phyloP scores from a whole-genome alignment of 1,140 invertebrate species.

The Melitaea cinxia region DNA sequence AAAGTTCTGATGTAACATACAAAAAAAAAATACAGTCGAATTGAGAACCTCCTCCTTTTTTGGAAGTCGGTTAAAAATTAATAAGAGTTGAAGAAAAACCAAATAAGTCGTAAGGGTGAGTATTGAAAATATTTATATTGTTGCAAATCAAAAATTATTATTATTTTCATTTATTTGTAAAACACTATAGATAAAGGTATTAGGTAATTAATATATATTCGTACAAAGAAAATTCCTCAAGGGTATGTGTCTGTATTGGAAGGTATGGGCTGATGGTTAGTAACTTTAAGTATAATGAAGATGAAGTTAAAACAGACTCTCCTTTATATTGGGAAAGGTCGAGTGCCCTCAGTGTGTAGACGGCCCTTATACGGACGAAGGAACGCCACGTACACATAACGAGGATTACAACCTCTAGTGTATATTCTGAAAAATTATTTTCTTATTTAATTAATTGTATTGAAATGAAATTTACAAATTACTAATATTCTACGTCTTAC shows the following conservation, averaged over 20 bases:
- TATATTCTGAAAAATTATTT: neutral
- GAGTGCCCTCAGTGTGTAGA: slow-evolving; percentile 64
- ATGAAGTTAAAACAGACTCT: slow-evolving; percentile 72
- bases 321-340: slow-evolving; percentile 75
- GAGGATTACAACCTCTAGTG: neutral
- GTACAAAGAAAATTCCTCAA: neutral
- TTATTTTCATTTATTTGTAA: too few species aligned
- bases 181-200: too few species aligned
- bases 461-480: neutral
- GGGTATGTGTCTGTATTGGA: slow-evolving; percentile 3
- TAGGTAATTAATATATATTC: neutral
- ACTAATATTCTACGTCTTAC: too few species aligned
- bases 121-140: too few species aligned
- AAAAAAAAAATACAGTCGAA: too few species aligned
- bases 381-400: slow-evolving; percentile 50
- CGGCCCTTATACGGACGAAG: slow-evolving; percentile 54
- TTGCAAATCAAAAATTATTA: too few species aligned
- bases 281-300: slow-evolving; percentile 50
- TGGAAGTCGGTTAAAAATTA: too few species aligned
- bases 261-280: slow-evolving; percentile 43
- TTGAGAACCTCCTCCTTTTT: too few species aligned
- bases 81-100: too few species aligned
- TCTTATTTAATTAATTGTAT: neutral
- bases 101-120: too few species aligned
- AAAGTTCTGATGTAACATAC: too few species aligned